Evolutionary conservation across 2,797 vertebrate species (phyloP).

Genomic region (Alectoris magna): DNA sequence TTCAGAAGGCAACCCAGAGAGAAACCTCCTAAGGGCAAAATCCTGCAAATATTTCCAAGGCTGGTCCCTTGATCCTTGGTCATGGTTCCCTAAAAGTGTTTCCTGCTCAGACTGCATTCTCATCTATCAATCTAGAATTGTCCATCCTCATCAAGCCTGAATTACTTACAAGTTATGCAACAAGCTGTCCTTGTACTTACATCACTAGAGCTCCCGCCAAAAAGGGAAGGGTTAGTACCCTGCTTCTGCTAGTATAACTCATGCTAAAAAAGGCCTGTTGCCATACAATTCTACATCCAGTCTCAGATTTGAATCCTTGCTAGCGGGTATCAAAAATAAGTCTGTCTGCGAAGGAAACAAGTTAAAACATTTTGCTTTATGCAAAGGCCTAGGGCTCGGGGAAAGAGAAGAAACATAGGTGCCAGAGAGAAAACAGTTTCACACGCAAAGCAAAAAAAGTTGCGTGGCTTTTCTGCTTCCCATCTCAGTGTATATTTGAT

Average conservation of each 20-base stretch:
- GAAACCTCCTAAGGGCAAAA: conserved; percentile 31
- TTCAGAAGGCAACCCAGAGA: not conserved
- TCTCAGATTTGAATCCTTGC: not conserved
- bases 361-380: not conserved
- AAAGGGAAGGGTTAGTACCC: not conserved
- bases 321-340: not conserved
- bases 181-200: not conserved
- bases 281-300: not conserved
- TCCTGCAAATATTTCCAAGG: not conserved
- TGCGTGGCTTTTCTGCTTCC: not conserved
- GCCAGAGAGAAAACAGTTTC: not conserved
- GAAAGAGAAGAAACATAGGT: not conserved
- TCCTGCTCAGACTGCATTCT: not conserved
- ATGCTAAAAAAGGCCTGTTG: not conserved
- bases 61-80: not conserved
- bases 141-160: not conserved
- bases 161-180: conserved; percentile 27
- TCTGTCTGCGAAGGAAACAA: not conserved
- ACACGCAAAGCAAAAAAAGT: not conserved
- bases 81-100: not conserved
- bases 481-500: not conserved
- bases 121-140: not conserved
- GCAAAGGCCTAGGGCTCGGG: not conserved
- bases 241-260: not conserved
- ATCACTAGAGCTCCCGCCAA: not conserved